phyloP scores from a whole-genome alignment of 2,113 vertebrate species.

The Callithrix jacchus region DNA sequence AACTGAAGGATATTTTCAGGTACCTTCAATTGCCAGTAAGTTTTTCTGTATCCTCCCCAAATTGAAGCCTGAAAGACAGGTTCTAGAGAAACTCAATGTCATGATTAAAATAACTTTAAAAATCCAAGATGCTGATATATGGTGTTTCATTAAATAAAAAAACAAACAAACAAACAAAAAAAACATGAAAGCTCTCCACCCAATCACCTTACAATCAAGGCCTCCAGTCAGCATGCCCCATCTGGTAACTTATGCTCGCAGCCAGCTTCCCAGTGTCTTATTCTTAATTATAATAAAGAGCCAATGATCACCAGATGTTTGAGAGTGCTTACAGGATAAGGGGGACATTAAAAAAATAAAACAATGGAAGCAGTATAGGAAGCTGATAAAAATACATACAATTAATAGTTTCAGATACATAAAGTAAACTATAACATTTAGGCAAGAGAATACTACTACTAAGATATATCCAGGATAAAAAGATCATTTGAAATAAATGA shows the following conservation, averaged over 20 bases:
- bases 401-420: not conserved
- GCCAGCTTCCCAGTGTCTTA: not conserved
- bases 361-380: not conserved
- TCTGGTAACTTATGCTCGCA: not conserved
- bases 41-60: not conserved
- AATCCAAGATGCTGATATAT: not conserved
- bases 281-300: not conserved
- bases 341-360: not conserved
- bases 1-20: not conserved
- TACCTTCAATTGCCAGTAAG: fast-evolving
- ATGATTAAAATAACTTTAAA: not conserved
- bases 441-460: not conserved
- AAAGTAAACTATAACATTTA: not conserved
- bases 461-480: not conserved
- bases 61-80: not conserved
- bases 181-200: not conserved
- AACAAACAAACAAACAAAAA: not conserved
- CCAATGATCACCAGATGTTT: not conserved
- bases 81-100: not conserved
- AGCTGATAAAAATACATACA: not conserved
- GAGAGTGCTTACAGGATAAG: not conserved
- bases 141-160: not conserved
- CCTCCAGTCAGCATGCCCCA: not conserved
- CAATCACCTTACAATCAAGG: not conserved
- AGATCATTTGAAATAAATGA: not conserved